Percentiles rank a stretch among this genome's conserved stretches.
Evolutionary conservation across 92 coral and sea anemone species (phyloP).

Genomic region (Plumapathes pennacea): DNA sequence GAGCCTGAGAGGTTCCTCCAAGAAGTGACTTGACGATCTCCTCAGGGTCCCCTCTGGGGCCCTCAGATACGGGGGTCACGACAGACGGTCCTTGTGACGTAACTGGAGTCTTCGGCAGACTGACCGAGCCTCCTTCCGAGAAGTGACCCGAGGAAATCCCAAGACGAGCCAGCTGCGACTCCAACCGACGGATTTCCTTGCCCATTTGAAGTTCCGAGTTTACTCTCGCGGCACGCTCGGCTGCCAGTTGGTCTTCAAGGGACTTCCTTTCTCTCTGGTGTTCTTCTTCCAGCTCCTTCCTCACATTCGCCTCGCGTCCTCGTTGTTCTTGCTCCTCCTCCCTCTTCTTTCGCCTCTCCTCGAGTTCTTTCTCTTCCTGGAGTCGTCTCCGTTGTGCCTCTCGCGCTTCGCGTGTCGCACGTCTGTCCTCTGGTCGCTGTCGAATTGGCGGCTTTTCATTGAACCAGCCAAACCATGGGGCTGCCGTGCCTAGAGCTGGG

Average conservation of each 20-base stretch:
- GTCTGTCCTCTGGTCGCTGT: slow-evolving; percentile 66
- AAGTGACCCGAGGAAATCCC: slow-evolving; percentile 22
- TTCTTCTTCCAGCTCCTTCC: slow-evolving; percentile 33
- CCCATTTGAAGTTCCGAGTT: slow-evolving; percentile 50
- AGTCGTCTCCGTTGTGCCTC: slow-evolving; percentile 57
- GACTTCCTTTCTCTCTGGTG: slow-evolving; percentile 42
- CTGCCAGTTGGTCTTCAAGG: slow-evolving; percentile 50
- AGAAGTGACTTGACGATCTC: slow-evolving; percentile 36
- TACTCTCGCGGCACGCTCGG: slow-evolving; percentile 43
- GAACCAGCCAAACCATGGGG: slow-evolving; percentile 81
- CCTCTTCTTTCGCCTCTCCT: slow-evolving; percentile 46
- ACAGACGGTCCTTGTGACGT: background rate
- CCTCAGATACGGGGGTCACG: slow-evolving; percentile 1
- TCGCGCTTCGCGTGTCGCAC: slow-evolving; percentile 71
- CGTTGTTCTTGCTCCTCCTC: slow-evolving; percentile 36
- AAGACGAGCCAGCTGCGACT: slow-evolving; percentile 39
- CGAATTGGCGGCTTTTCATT: slow-evolving; percentile 51
- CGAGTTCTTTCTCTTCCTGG: slow-evolving; percentile 42
- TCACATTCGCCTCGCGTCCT: slow-evolving; percentile 44
- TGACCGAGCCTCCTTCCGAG: slow-evolving; percentile 16
- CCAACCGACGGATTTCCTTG: slow-evolving; percentile 53
- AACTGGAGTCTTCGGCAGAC: slow-evolving; percentile 17
- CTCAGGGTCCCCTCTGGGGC: slow-evolving; percentile 7
- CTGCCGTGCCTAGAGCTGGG: slow-evolving; percentile 37
- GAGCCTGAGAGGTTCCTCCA: too few species aligned